phyloP scores from a whole-genome alignment of 2,888 invertebrate genomes.

The Polylopha cassiicola region DNA sequence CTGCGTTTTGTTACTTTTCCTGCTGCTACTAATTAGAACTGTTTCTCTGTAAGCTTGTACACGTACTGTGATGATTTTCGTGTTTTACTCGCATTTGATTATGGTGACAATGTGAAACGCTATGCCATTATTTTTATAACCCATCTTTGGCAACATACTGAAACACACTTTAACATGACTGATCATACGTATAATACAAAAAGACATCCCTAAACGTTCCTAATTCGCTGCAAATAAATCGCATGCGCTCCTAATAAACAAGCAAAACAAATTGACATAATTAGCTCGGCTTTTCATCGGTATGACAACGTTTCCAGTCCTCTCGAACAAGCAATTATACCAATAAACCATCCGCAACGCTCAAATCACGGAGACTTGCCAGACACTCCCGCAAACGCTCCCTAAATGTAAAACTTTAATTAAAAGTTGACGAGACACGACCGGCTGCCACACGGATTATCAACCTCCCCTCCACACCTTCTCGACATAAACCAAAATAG shows the following conservation, averaged over 20 bases:
- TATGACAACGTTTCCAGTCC: slow-evolving; percentile 12
- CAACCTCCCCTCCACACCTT: slow-evolving; percentile 28
- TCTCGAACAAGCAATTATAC: slow-evolving; percentile 21
- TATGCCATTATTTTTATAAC: too few relatives aligned
- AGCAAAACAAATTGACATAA: slow-evolving; percentile 11
- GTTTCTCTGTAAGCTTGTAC: too few relatives aligned
- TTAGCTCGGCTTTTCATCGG: slow-evolving; percentile 14
- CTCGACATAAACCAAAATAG: slow-evolving; percentile 34
- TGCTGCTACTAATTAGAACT: too few relatives aligned
- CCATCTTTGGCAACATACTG: too few relatives aligned
- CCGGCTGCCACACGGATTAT: slow-evolving; percentile 35
- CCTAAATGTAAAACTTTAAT: slow-evolving; percentile 47
- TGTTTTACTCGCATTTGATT: too few relatives aligned
- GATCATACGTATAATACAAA: too few relatives aligned
- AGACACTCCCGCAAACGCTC: slow-evolving; percentile 2
- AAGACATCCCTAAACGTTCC: too few relatives aligned
- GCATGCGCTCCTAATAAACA: slow-evolving; percentile 1
- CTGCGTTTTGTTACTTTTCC: neutral
- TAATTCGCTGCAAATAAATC: too few relatives aligned
- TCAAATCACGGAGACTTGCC: neutral
- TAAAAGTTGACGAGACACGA: slow-evolving; percentile 50
- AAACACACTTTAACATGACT: too few relatives aligned
- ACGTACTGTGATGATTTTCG: too few relatives aligned
- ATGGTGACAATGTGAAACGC: too few relatives aligned
- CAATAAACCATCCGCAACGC: slow-evolving; percentile 15